A percentile compares a stretch with the other conserved stretches of the same genome.
Evolutionary conservation across 2,888 invertebrate species (phyloP).

Genomic region (Ernsta delagoae): DNA sequence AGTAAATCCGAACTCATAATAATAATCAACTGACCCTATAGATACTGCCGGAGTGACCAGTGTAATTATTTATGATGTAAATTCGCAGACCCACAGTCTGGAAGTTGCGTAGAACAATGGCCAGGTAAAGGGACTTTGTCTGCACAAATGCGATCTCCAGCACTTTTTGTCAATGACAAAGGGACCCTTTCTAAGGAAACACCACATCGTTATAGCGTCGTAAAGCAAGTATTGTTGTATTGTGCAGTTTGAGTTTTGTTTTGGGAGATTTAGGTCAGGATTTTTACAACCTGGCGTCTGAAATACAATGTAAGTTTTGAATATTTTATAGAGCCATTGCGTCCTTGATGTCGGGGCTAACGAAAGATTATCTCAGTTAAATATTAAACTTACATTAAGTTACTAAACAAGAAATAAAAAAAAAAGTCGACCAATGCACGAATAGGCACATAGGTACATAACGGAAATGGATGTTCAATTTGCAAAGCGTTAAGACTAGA

Average conservation of each 20-base stretch:
- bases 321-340: slow-evolving; percentile 61
- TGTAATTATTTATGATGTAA: slow-evolving; percentile 80
- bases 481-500: neutral
- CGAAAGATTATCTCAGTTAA: slow-evolving; percentile 34
- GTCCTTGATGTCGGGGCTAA: slow-evolving; percentile 47
- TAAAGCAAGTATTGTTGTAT: slow-evolving; percentile 75
- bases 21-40: slow-evolving; percentile 81
- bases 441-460: neutral
- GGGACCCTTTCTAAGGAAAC: slow-evolving; percentile 81
- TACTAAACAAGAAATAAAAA: neutral
- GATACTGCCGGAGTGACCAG: slow-evolving; percentile 73
- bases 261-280: slow-evolving; percentile 81
- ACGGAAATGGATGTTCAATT: neutral
- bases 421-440: neutral
- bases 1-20: slow-evolving; percentile 72
- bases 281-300: slow-evolving; percentile 81
- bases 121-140: slow-evolving; percentile 78
- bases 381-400: neutral
- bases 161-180: slow-evolving; percentile 83
- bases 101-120: slow-evolving; percentile 77
- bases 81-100: slow-evolving; percentile 77
- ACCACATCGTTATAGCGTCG: slow-evolving; percentile 83
- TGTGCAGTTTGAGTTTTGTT: slow-evolving; percentile 75
- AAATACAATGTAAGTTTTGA: slow-evolving; percentile 64
- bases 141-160: slow-evolving; percentile 78